A percentile compares a stretch with the other conserved stretches of the same genome.
Conservation (phyloP, 2,113 vertebrate species). For the Gila orcuttii region DNA sequence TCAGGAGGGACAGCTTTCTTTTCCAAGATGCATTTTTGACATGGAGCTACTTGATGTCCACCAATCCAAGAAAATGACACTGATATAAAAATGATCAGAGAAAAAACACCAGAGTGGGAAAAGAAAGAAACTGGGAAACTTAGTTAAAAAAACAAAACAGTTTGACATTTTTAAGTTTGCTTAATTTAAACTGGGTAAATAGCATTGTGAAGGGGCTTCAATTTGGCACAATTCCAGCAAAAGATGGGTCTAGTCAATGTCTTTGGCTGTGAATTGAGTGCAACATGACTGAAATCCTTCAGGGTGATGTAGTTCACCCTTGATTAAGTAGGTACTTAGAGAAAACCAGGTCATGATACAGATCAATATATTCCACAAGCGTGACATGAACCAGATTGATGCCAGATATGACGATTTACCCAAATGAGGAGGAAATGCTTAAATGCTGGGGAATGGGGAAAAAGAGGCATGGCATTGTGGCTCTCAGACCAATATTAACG, state of each 20-base stretch:
- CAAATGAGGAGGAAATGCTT: background rate
- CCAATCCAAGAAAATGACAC: background rate
- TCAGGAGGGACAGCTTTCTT: slow-evolving; percentile 23
- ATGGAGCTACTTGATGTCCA: slow-evolving; percentile 34
- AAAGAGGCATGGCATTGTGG: slow-evolving; percentile 19
- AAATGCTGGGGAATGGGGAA: background rate
- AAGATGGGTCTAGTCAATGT: background rate
- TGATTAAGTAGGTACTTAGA: slow-evolving; percentile 43
- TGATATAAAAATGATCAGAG: background rate
- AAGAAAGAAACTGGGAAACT: slow-evolving; percentile 17
- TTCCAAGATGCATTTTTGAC: slow-evolving; percentile 21
- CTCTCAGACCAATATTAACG: background rate
- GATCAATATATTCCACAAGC: slow-evolving; percentile 41
- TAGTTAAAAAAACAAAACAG: background rate
- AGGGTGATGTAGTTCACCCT: background rate
- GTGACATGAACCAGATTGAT: slow-evolving; percentile 33
- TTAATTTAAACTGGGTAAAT: slow-evolving; percentile 10
- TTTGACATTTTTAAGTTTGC: background rate
- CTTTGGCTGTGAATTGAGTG: background rate
- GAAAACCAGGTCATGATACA: slow-evolving; percentile 44
- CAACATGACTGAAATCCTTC: background rate
- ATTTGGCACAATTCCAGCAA: background rate
- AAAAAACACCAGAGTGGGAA: background rate
- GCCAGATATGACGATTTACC: background rate
- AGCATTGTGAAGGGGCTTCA: background rate